Base-by-base conservation (phyloP, 2,888 invertebrate species). In the Plebejus melissa region DNA sequence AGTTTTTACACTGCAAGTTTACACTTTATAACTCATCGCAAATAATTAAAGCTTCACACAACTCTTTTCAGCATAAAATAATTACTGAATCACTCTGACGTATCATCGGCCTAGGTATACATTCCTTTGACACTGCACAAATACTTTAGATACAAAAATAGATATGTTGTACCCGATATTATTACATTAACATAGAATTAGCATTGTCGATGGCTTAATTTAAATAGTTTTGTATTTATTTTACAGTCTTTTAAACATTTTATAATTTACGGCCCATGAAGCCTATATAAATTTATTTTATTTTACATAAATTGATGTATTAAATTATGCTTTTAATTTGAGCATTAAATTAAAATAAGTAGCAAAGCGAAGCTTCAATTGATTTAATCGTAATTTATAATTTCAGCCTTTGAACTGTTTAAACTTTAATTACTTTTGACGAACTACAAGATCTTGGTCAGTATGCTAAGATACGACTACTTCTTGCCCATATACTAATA, bases 101-200 rank as follows among this genome's bases (percentile, higher is more conserved):
- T 32, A 65, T 13, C 22, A 32, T 32, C 11, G 5, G 54, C 50
- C 50, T 65, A 13, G 60, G 60, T 22, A 46, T 22, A 28, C 2
- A 46, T 50, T 38, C 1, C 32, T 46, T 50, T 71, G 11, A 11
- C 46, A 28, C 46, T 70, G 70, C 70, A 41, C 22, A 46, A 46
- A 9, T 71, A 71, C 28, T 46, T 71, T 13, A 71, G 71, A 71
- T 71, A 71, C 50, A 71, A 71, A 71, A 71, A 71, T 71, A 71
- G 41, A 71, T 71, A 71, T 71, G 71, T 71, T 46, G 50, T 46
- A 71, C 11, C 28, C 28, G 9, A 46, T 46, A 28, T 22, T 22
- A 70, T 41, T 46, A 46, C 50, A 70, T 41, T 41, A 70, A 28
- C 16, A 13, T 46, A 71, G 4, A 22, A 71, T 71, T 50, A 50